phyloP scores from a whole-genome alignment of 2,797 vertebrate genomes.

The Tangara arthus region DNA sequence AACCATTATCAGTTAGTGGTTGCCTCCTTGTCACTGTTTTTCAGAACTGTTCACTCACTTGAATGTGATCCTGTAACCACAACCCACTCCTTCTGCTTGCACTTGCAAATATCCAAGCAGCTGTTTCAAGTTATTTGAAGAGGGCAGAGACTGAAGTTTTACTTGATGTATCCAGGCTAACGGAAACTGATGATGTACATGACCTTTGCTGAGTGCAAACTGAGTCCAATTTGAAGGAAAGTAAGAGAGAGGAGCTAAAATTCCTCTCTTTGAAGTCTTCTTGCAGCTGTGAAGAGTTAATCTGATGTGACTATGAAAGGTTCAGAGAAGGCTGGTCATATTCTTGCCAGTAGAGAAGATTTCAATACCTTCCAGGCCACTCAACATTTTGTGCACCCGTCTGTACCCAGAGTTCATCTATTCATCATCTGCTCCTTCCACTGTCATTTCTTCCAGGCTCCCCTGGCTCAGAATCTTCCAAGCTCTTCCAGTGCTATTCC shows the following conservation, averaged over 20 bases:
- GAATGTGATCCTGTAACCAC: background rate
- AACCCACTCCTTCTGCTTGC: background rate
- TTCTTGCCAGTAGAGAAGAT: background rate
- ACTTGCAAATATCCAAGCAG: background rate
- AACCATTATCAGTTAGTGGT: background rate
- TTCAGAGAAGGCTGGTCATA: background rate
- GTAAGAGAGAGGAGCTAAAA: background rate
- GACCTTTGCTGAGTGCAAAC: background rate
- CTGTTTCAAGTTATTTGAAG: slow-evolving; percentile 16
- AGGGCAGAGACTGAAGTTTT: background rate
- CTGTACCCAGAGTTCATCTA: background rate
- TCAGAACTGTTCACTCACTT: background rate
- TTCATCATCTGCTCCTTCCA: background rate
- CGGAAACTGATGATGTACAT: background rate
- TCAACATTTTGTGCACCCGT: background rate
- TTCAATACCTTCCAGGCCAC: background rate
- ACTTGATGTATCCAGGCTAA: background rate
- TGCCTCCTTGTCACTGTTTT: background rate
- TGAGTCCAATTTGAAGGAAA: background rate
- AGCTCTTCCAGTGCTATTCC: background rate
- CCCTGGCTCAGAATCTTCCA: background rate
- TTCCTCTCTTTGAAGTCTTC: background rate
- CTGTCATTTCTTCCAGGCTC: background rate
- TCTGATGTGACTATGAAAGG: background rate
- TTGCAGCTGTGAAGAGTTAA: slow-evolving; percentile 3